These are phyloP conservation scores for Megastigmus dorsalis DNA, from an alignment of 2,888 invertebrate genomes.

Conservation along the genomic window DNA sequence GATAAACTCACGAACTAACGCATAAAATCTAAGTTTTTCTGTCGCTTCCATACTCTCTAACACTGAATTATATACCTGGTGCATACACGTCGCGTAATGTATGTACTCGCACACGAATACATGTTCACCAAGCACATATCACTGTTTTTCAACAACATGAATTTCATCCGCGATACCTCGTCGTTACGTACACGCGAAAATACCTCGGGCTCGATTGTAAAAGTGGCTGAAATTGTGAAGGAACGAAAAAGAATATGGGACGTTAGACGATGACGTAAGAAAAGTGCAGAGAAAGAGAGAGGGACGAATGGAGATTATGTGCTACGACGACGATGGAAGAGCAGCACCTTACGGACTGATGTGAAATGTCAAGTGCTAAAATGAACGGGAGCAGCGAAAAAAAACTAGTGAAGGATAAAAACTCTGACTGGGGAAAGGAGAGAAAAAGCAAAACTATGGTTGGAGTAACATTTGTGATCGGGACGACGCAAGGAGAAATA, in stretches of 20 bases:
- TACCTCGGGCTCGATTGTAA: too few relatives aligned
- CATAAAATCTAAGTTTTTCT: neutral
- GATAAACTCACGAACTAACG: neutral
- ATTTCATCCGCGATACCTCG: too few relatives aligned
- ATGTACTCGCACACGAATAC: too few relatives aligned
- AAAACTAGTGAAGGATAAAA: neutral
- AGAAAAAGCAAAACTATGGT: neutral
- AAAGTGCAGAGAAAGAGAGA: constrained; percentile 27
- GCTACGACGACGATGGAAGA: constrained; percentile 15
- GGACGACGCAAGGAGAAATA: neutral
- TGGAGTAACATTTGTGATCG: neutral
- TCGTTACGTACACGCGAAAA: too few relatives aligned
- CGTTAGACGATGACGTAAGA: constrained; percentile 38
- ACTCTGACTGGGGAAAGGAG: too few relatives aligned
- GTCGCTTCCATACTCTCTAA: neutral
- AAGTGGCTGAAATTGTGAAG: constrained; percentile 6
- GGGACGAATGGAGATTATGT: neutral
- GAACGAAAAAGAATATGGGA: neutral
- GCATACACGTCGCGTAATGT: too few relatives aligned
- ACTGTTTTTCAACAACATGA: neutral
- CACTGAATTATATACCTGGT: too few relatives aligned
- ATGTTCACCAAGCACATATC: too few relatives aligned
- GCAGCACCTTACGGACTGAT: neutral
- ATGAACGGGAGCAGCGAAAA: constrained; percentile 1
- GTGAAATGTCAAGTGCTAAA: constrained; percentile 27